Base-by-base conservation (phyloP, 53 echinoderm and acorn worm species). In the Stichopus horrens region DNA sequence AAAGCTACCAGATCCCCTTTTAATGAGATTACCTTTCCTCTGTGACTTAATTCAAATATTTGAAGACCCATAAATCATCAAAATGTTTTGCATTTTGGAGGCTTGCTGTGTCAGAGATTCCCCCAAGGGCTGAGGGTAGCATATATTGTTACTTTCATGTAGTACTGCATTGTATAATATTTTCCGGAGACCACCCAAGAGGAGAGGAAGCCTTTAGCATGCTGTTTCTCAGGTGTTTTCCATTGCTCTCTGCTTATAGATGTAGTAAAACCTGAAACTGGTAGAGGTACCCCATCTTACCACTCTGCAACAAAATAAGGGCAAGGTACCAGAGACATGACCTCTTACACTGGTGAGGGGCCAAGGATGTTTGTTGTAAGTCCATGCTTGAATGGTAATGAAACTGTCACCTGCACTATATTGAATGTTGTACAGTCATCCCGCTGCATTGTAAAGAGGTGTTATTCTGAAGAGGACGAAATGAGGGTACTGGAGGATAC, bases 41-140 rank as follows among this genome's bases (percentile, higher is more conserved):
- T 57, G 56, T 57, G 81, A 81, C 81, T 81, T 57, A 81, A 81
- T 57, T 81, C 58, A 56, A 81, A 81, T 81, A 81, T 81, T 81
- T 81, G 81, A 81, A 81, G 81, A 81, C 21, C 21, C 8, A 81
- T 81, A 81, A 81, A 81, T 81, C 81, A 81, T 81, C 81, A 7
- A 80, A 63, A 81, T 81, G 81, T 81, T 81, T 81, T 58, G 22
- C 81, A 71, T 81, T 58, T 81, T 81, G 79, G 58, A 57, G 57
- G 19, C 81, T 21, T 81, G 81, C 81, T 81, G 81, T 81, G 81
- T 57, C 4, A 7, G 57, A 55, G 68, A 71, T 71, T 56, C 56
- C 81, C 58, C 81, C 19, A 56, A 57, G 81, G 81, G 81, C 18
- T 57, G 13, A 58, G 19, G 81, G 7, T 59, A n/a, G n/a, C 20